Evolutionary conservation across 2,113 vertebrate species (phyloP).

Genomic region (Oophaga pumilio): DNA sequence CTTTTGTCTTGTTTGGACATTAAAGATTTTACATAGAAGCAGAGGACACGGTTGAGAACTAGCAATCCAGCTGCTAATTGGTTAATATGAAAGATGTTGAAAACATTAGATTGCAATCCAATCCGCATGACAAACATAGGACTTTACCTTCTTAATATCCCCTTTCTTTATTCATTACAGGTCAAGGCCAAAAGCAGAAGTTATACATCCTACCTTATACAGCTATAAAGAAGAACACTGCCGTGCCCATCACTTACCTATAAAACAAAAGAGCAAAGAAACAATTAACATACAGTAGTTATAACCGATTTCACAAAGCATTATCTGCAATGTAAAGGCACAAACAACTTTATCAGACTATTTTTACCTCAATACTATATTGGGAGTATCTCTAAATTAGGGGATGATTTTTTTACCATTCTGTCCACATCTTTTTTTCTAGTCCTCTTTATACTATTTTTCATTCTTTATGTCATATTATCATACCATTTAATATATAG

Average conservation of each 20-base stretch:
- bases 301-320: neutral
- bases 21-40: too few relatives aligned
- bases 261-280: constrained; percentile 26
- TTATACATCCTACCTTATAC: constrained; percentile 35
- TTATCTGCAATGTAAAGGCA: neutral
- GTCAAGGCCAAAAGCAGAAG: neutral
- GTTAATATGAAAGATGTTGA: neutral
- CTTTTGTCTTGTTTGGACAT: too few relatives aligned
- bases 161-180: neutral
- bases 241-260: constrained; percentile 42
- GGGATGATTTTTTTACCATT: too few relatives aligned
- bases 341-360: neutral
- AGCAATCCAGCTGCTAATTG: neutral
- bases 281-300: neutral
- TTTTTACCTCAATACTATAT: neutral
- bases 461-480: too few relatives aligned
- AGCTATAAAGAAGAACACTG: neutral
- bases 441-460: too few relatives aligned
- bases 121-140: neutral
- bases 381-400: too few relatives aligned
- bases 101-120: neutral
- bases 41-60: too few relatives aligned
- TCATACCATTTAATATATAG: too few relatives aligned
- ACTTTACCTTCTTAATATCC: neutral
- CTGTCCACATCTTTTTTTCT: too few relatives aligned